Percentiles rank a stretch among this genome's conserved stretches.
Conservation (phyloP, 1,140 invertebrate species). For the Drosophila chauvacae region DNA sequence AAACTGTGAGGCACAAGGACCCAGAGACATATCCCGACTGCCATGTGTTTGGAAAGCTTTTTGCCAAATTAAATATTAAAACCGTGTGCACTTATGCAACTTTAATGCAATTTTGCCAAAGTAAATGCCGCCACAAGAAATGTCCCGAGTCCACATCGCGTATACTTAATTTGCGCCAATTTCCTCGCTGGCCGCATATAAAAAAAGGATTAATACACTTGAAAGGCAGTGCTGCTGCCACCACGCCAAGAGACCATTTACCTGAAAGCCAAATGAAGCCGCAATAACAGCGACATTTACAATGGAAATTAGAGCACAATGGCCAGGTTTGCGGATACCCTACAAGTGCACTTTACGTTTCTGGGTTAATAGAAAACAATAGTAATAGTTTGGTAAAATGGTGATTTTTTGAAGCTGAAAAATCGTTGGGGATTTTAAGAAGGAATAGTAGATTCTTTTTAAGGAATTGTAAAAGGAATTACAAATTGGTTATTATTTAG, state of each 20-base stretch:
- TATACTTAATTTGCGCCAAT: constrained; percentile 65
- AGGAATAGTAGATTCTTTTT: background rate
- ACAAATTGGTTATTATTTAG: too few relatives aligned
- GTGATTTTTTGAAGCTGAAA: background rate
- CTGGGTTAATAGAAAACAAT: constrained; percentile 12
- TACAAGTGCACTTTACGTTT: constrained; percentile 1
- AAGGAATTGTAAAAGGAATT: background rate
- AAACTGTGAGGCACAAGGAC: constrained; percentile 21
- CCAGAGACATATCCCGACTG: constrained; percentile 17
- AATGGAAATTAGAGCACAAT: constrained; percentile 16
- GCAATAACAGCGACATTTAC: constrained; percentile 48
- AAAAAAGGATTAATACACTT: constrained; percentile 83
- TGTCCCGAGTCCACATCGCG: constrained; percentile 39
- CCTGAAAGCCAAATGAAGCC: constrained; percentile 78
- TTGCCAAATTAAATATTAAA: constrained; percentile 84
- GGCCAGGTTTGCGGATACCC: background rate
- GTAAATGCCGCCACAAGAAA: constrained; percentile 63
- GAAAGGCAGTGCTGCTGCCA: constrained; percentile 54
- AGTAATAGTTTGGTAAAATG: background rate
- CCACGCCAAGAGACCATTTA: constrained; percentile 77
- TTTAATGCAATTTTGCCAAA: constrained; percentile 83
- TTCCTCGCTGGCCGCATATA: constrained; percentile 54
- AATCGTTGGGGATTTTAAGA: background rate
- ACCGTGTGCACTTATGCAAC: constrained; percentile 82
- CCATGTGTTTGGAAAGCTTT: constrained; percentile 73